Evolutionary conservation across 2,797 vertebrate genomes (phyloP), one percentile per base, ranked within the genome.

Genomic region (Morelia viridis): DNA sequence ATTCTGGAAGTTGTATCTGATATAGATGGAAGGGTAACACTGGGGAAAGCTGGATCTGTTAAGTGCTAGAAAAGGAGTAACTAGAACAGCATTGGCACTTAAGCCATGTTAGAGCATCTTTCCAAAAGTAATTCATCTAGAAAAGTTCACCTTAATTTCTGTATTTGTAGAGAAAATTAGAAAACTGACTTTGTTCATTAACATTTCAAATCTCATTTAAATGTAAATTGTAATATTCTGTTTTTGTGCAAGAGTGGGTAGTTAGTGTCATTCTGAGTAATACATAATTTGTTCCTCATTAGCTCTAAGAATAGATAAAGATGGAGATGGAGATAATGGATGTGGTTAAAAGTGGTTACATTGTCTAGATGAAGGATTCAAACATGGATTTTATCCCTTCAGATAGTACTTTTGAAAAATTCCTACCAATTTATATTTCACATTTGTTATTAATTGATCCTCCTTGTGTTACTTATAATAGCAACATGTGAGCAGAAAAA

Each of bases 141-240:
- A 94, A 93, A 97, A 97, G 97, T 97, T 97, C 97, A 97, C 96
- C 96, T 97, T 97, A 96, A 97, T 96, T 97, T 97, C 97, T 96
- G 95, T 97, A 97, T 97, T 97, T 97, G 97, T 96, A 94, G 95
- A 97, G 97, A 97, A 97, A 98, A 98, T 98, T 98, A 97, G 96
- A 97, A 97, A 97, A 97, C 95, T 93, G 87, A 76, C 93, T 97
- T 90, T 97, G 95, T 97, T 98, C 97, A 98, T 98, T 98, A 98
- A 98, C 98, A 98, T 98, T 98, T 98, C 95, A 97, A 96, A 97
- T 97, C 97, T 98, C 96, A 98, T 98, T 98, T 98, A 98, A 97
- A 98, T 98, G 97, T 98, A 98, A 98, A 98, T 98, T 96, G 96
- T 98, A 98, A 98, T 98, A 97, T 97, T 98, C 97, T 97, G 96